Base-by-base conservation (phyloP, 2,797 vertebrate species). In the Anabas testudineus region DNA sequence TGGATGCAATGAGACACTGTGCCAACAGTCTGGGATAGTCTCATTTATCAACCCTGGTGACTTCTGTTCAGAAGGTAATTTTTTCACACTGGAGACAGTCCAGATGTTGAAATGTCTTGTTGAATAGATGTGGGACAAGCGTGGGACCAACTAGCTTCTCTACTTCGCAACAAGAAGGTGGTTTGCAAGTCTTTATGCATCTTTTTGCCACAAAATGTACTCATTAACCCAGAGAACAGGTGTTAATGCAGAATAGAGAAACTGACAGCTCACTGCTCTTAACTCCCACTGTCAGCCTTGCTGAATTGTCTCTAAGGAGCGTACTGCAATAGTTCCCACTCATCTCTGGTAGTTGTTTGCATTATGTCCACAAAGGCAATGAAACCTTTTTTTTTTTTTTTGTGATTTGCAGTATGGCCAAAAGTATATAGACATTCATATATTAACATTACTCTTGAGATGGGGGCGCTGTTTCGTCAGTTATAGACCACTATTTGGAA, bases 31-130 rank as follows among this genome's bases (percentile, higher is more conserved):
- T 52, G 13, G 12, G 16, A 53, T 58, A 57, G 34, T 53, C 22
- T 69, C 41, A 80, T 82, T 64, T 13, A 49, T 75, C 67, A 39
- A 26, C 48, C 42, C 28, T 14, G 7, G 69, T n/a, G 21, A 66
- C 43, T 43, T 82, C 32, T 13, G 46, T 43, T 46, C 39, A 47
- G 53, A 62, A 47, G 67, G 41, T 9, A 13, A 49, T 19, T 51
- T 28, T 63, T 63, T 39, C 36, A 19, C 51, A 57, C 41, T 65
- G 58, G 49, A 61, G 34, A 65, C 14, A 0, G 39, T 69, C 47
- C 66, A 84, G 56, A 62, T 66, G 63, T 67, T 62, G 19, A 45
- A 48, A 69, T 52, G 24, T 46, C 43, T 59, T 45, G 53, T 49
- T 58, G 39, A 65, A 43, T 58, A 28, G 47, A 65, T 61, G 16